Conservation (phyloP, 1,140 invertebrate species). For the Antheraea mylitta region DNA sequence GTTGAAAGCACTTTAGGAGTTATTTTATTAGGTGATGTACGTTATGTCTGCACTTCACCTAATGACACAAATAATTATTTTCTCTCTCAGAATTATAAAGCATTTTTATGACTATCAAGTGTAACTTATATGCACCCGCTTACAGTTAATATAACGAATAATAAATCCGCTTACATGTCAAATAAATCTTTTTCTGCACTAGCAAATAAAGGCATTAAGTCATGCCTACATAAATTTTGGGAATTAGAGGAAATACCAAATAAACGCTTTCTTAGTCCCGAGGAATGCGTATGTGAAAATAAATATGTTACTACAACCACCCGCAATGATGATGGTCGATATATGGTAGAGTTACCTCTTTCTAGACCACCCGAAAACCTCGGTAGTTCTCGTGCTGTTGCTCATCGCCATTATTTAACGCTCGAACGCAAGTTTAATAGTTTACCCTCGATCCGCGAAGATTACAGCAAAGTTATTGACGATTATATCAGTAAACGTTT, state of each 20-base stretch:
- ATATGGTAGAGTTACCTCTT: conserved; percentile 28
- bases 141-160: no score
- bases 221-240: conserved; percentile 21
- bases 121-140: no score
- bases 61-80: no score
- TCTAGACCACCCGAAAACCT: conserved; percentile 13
- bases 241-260: conserved; percentile 16
- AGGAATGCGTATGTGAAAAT: conserved; percentile 21
- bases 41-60: neutral
- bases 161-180: no score
- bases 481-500: conserved; percentile 18
- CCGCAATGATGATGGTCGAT: conserved; percentile 23
- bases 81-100: no score
- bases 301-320: neutral
- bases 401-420: conserved; percentile 18
- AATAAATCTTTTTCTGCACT: conserved; percentile 4
- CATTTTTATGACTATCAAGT: no score
- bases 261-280: conserved; percentile 7
- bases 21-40: conserved; percentile 24
- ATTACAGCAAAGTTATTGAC: conserved; percentile 24
- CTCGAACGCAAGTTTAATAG: conserved; percentile 23
- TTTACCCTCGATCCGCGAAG: conserved; percentile 15
- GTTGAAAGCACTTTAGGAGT: conserved; percentile 18
- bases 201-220: conserved; percentile 3
- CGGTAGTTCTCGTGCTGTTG: conserved; percentile 17